Conservation (phyloP, 2,113 vertebrate species). For the Bos javanicus region DNA sequence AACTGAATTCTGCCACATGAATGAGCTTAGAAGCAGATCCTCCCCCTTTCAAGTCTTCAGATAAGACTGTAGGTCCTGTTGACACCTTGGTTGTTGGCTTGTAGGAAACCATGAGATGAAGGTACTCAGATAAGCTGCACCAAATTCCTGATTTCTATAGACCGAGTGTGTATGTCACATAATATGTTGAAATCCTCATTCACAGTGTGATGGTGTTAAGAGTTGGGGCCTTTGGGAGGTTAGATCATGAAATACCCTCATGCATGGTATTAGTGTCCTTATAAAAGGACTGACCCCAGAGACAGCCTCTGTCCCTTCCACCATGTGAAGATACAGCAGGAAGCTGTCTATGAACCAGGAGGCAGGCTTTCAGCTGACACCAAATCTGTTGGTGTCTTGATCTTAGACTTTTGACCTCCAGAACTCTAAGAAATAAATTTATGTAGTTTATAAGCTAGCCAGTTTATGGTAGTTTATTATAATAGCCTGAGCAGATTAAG, state of each 20-base stretch:
- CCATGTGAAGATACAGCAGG: neutral
- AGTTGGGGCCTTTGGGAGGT: neutral
- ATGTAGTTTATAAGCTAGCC: neutral
- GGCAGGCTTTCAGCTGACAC: neutral
- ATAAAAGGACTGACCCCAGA: neutral
- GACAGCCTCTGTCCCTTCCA: neutral
- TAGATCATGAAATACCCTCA: neutral
- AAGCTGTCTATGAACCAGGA: neutral
- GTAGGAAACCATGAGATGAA: neutral
- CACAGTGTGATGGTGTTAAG: neutral
- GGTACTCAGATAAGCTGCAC: neutral
- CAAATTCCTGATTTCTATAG: neutral
- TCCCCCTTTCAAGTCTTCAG: neutral
- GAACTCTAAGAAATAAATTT: neutral
- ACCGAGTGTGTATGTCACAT: neutral
- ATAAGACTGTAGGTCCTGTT: neutral
- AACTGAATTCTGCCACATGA: neutral
- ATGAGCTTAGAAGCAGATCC: neutral
- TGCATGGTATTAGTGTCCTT: neutral
- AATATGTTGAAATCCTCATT: neutral
- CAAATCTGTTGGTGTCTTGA: neutral
- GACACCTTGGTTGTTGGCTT: neutral
- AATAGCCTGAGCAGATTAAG: neutral
- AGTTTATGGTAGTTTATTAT: neutral
- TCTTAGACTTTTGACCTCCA: neutral